Conservation (phyloP, 2,888 invertebrate genomes). For the Adela reaumurella region DNA sequence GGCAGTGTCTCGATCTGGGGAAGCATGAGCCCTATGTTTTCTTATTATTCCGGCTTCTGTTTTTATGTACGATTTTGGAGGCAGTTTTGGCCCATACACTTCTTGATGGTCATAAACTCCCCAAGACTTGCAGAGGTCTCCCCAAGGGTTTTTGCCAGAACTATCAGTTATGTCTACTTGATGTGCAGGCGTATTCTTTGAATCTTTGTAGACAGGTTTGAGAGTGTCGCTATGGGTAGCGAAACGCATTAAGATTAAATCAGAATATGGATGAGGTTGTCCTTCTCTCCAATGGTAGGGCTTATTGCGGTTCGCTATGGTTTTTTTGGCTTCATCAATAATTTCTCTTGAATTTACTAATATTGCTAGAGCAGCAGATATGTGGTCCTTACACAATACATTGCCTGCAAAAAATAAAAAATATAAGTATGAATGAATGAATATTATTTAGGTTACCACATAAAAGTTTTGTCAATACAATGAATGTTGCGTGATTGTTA, state of each 20-base stretch:
- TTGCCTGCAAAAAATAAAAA: constrained; percentile 57
- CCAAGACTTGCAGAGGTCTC: constrained; percentile 67
- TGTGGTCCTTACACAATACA: constrained; percentile 61
- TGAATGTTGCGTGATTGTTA: too few relatives aligned
- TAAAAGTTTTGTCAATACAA: too few relatives aligned
- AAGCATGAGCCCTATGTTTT: constrained; percentile 6
- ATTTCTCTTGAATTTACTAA: constrained; percentile 54
- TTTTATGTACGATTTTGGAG: constrained; percentile 13
- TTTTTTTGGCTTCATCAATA: constrained; percentile 29
- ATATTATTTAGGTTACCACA: too few relatives aligned
- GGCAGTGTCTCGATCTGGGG: constrained; percentile 16
- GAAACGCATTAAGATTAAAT: constrained; percentile 70
- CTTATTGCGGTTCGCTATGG: constrained; percentile 46
- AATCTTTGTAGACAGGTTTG: constrained; percentile 40
- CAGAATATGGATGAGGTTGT: constrained; percentile 59
- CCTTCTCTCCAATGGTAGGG: constrained; percentile 77
- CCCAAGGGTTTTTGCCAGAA: constrained; percentile 67
- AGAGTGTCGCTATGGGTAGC: constrained; percentile 73
- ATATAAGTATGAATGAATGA: too few relatives aligned
- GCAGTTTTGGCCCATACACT: constrained; percentile 35
- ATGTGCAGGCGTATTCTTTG: constrained; percentile 43
- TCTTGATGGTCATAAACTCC: constrained; percentile 62
- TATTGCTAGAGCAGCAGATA: constrained; percentile 58
- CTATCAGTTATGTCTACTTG: constrained; percentile 25
- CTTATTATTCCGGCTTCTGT: constrained; percentile 25